These are phyloP conservation scores for Seladonia tumulorum DNA, from an alignment of 2,888 invertebrate species.

Conservation along the genomic window DNA sequence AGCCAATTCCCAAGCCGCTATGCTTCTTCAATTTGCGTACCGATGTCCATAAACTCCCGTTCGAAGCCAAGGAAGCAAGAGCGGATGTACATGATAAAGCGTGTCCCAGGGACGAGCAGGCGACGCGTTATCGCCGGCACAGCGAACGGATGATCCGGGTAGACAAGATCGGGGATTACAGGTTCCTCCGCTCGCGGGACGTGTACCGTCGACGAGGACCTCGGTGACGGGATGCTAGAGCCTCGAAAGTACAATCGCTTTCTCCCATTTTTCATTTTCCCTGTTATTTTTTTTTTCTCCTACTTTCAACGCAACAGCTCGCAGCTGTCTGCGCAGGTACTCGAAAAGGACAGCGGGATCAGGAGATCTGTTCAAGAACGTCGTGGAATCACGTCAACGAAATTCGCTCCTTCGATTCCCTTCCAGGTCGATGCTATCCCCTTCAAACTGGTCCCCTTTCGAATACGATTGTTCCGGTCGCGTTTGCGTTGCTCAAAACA, in stretches of 20 bases:
- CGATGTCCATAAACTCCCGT: background rate
- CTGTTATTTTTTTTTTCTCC: slow-evolving; percentile 16
- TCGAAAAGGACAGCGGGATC: slow-evolving; percentile 3
- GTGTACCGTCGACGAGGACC: slow-evolving; percentile 42
- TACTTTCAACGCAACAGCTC: slow-evolving; percentile 3
- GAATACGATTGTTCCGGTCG: background rate
- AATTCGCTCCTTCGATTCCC: background rate
- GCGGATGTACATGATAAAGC: slow-evolving; percentile 50
- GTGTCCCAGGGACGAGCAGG: slow-evolving; percentile 43
- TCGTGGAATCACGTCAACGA: background rate
- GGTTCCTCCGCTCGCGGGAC: slow-evolving; percentile 50
- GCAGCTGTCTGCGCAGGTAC: background rate
- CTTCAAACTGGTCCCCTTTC: background rate
- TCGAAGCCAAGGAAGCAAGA: slow-evolving; percentile 19
- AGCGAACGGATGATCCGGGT: slow-evolving; percentile 65
- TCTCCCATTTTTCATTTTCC: background rate
- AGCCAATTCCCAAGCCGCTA: background rate
- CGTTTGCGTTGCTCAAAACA: background rate
- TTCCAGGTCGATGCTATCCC: background rate
- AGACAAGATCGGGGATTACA: slow-evolving; percentile 67
- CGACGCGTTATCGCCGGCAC: slow-evolving; percentile 60
- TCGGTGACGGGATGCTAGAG: slow-evolving; percentile 34
- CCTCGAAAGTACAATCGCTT: slow-evolving; percentile 41
- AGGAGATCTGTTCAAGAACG: background rate
- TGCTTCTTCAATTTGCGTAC: slow-evolving; percentile 1